These are phyloP conservation scores for Ectropis crepuscularia DNA, from an alignment of 2,888 invertebrate species.

Conservation along the genomic window DNA sequence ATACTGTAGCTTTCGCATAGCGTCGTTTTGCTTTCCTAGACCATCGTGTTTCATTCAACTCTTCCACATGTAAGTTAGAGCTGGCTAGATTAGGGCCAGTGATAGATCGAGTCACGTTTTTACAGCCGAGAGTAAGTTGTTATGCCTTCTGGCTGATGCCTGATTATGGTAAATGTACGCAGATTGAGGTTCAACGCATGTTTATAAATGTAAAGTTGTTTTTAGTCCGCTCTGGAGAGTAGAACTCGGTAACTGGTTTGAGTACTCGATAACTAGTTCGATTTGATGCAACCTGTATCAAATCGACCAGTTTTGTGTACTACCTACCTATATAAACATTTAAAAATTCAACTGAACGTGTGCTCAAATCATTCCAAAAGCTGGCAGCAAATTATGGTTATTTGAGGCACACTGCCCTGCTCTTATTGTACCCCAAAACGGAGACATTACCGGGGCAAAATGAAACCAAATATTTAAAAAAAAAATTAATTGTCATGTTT, in stretches of 20 bases:
- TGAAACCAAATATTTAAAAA: too few species aligned
- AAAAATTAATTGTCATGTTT: too few species aligned
- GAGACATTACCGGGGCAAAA: too few species aligned
- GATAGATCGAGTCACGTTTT: slow-evolving; percentile 61
- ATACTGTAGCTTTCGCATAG: not conserved
- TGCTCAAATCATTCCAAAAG: too few species aligned
- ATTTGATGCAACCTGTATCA: too few species aligned
- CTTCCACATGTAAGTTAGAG: slow-evolving; percentile 26
- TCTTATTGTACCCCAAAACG: too few species aligned
- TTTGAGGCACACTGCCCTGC: too few species aligned
- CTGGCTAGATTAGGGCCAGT: slow-evolving; percentile 46
- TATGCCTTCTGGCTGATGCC: slow-evolving; percentile 39
- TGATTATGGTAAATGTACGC: slow-evolving; percentile 28
- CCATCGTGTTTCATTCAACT: slow-evolving; percentile 5
- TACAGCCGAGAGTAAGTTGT: slow-evolving; percentile 45
- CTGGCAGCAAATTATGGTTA: too few species aligned
- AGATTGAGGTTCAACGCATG: not conserved
- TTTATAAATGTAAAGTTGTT: slow-evolving; percentile 9
- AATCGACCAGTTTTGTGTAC: too few species aligned
- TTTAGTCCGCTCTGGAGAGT: not conserved
- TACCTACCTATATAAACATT: too few species aligned
- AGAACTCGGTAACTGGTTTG: not conserved
- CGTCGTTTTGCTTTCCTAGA: not conserved
- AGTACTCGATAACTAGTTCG: too few species aligned
- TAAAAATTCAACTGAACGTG: too few species aligned